These are phyloP conservation scores for Leptarthrus brevirostris DNA, from an alignment of 2,888 invertebrate genomes.

Conservation along the genomic window DNA sequence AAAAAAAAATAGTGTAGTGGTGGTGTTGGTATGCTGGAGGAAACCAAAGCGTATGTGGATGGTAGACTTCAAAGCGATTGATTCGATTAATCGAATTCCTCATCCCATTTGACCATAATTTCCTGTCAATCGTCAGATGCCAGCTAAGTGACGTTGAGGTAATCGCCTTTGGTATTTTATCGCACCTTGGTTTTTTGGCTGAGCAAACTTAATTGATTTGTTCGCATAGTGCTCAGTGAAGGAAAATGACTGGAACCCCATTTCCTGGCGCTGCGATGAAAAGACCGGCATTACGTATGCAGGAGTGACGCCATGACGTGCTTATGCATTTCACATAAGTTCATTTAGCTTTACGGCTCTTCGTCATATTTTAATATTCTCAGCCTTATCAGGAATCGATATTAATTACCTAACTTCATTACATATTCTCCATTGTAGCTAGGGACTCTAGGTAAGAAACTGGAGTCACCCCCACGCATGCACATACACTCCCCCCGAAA, in stretches of 20 bases:
- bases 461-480: not conserved
- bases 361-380: slow-evolving; percentile 56
- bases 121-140: slow-evolving; percentile 40
- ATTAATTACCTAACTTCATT: slow-evolving; percentile 58
- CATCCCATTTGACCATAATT: slow-evolving; percentile 43
- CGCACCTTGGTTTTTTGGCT: slow-evolving; percentile 45
- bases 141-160: slow-evolving; percentile 44
- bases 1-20: slow-evolving; percentile 18
- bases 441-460: slow-evolving; percentile 21
- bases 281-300: slow-evolving; percentile 1
- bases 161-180: slow-evolving; percentile 40
- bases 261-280: not conserved
- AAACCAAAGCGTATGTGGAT: slow-evolving; percentile 17
- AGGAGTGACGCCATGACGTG: slow-evolving; percentile 29
- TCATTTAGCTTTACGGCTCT: slow-evolving; percentile 50
- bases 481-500: slow-evolving; percentile 52
- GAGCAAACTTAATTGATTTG: slow-evolving; percentile 43
- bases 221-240: not conserved
- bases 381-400: slow-evolving; percentile 57
- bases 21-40: too few relatives aligned
- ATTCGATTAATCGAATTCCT: slow-evolving; percentile 47
- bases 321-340: slow-evolving; percentile 46
- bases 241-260: too few relatives aligned
- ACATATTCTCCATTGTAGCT: slow-evolving; percentile 54
- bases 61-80: slow-evolving; percentile 41